phyloP scores from a whole-genome alignment of 2,113 vertebrate genomes.

The Progne subis region DNA sequence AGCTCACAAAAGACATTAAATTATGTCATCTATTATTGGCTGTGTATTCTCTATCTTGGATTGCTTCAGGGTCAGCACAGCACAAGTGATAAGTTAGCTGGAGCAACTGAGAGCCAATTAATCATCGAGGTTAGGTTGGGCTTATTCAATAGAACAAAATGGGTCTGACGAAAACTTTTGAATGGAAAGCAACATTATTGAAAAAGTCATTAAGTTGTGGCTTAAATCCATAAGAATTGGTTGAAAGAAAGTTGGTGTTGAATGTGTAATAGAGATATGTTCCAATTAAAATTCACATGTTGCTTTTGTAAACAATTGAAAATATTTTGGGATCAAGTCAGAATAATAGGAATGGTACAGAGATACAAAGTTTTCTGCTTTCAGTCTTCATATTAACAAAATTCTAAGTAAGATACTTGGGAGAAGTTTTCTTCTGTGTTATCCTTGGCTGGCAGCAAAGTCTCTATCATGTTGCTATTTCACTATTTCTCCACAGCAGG shows the following conservation, averaged over 20 bases:
- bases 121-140: neutral
- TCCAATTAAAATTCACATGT: neutral
- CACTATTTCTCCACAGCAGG: neutral
- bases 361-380: neutral
- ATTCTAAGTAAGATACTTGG: neutral
- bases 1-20: neutral
- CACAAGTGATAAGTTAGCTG: constrained; percentile 29
- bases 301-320: neutral
- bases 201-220: neutral
- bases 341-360: neutral
- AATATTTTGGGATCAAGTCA: neutral
- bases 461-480: neutral
- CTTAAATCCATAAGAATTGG: neutral
- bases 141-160: constrained; percentile 21
- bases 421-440: neutral
- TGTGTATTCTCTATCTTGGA: constrained; percentile 23
- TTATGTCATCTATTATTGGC: neutral
- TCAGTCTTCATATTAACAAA: neutral
- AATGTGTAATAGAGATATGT: neutral
- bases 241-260: neutral
- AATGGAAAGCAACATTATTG: neutral
- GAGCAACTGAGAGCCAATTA: constrained; percentile 23
- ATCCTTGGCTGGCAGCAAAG: neutral
- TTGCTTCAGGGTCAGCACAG: constrained; percentile 11
- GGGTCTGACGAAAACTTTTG: neutral